These are phyloP conservation scores for Stenotaenia linearis DNA, from an alignment of 2,888 invertebrate species.

Conservation along the genomic window DNA sequence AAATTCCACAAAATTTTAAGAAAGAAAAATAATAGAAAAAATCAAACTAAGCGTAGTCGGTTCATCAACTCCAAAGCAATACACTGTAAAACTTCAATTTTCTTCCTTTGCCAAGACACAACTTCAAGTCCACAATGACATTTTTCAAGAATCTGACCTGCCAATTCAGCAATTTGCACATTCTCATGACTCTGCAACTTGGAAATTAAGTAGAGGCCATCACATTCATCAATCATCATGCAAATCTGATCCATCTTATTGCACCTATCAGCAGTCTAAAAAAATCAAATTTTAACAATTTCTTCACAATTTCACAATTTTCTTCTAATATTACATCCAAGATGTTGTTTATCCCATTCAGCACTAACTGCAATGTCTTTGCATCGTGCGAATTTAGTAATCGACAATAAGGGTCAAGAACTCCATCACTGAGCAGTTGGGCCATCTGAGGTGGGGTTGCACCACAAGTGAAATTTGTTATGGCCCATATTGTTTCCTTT, in stretches of 20 bases:
- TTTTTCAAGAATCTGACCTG: background rate
- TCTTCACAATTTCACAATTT: background rate
- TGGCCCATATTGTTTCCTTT: background rate
- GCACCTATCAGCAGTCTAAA: background rate
- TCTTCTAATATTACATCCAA: background rate
- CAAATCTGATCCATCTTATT: background rate
- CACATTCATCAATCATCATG: background rate
- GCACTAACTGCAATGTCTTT: background rate
- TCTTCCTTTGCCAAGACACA: background rate
- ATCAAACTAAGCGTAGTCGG: background rate
- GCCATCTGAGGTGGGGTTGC: background rate
- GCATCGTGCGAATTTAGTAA: background rate
- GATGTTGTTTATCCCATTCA: background rate
- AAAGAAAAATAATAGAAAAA: background rate
- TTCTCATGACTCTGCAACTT: background rate
- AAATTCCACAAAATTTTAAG: background rate
- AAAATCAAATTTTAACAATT: background rate
- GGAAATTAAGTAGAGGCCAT: background rate
- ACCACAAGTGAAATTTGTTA: background rate
- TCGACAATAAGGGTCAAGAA: background rate
- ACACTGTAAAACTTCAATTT: background rate
- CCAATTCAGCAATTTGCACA: background rate
- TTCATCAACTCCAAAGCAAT: background rate
- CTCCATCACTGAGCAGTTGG: background rate
- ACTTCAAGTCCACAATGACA: background rate